Evolutionary conservation across 2,888 invertebrate species (phyloP), one percentile per base, ranked within the genome.

Genomic region (Phrixothrix hirtus): DNA sequence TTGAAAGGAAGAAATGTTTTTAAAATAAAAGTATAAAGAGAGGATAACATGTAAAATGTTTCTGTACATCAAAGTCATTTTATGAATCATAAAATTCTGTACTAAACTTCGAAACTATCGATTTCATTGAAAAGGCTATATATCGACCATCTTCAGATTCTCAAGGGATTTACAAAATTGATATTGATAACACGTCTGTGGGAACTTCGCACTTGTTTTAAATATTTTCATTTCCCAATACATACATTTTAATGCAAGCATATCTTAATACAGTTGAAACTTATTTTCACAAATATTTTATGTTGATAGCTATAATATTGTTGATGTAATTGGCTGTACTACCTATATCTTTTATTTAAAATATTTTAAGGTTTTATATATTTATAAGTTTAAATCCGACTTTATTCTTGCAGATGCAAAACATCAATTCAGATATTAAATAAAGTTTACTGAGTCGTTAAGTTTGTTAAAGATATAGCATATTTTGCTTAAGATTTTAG

Each of bases 31-130:
- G 54, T 53, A 54, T 39, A 58, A 46, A 32, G 39, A 48, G 60
- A 58, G 60, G 65, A 65, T 68, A 65, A 63, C 63, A 50, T 63
- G 64, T 69, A 69, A 70, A 70, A 67, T 62, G 64, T 57, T 61
- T 62, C 62, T 59, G 51, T 60, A 60, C 68, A 66, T 67, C 66
- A 61, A 57, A 62, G 63, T 65, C 62, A 61, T 62, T 71, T 71
- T 70, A 71, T 71, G 62, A 68, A 61, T 66, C 69, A 67, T 71
- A 71, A 71, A 71, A 68, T 59, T 65, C 61, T 64, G 63, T 66
- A 66, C 59, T 70, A 66, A 70, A 69, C 58, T 69, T 69, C 65
- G 56, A 66, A 69, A 70, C 68, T 70, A 71, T 71, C 68, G 71
- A 71, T 70, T 68, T 62, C 65, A 66, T 60, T 52, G 60, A 51